Evolutionary conservation across 2,888 invertebrate species (phyloP), one percentile per base, ranked within the genome.

Genomic region (Oxycera nigricornis): DNA sequence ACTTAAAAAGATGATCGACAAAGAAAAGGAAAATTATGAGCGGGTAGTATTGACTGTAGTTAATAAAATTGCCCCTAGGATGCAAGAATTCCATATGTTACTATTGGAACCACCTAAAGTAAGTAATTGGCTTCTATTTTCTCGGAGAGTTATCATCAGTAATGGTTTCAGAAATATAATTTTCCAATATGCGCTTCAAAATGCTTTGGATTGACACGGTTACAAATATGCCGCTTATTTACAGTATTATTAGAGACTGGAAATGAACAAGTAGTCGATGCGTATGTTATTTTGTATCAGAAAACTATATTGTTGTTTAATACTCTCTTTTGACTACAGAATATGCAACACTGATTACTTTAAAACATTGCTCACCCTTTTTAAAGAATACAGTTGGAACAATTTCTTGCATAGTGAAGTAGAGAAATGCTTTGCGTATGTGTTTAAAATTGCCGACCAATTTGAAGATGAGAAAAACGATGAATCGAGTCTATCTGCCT

Each of bases 351-450:
- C 87, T 83, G 89, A 89, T 77, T 90, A 90, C 50, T 88, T 90
- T 80, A 86, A 86, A 79, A 86, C 89, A 80, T 87, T 93, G 81
- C 86, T 96, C 89, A 93, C 95, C 85, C 88, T 97, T 86, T 94
- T 96, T 88, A 95, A 96, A 87, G 89, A 90, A 84, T 95, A 93
- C 87, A 90, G 91, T 78, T 92, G 95, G 93, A 97, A 98, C 88
- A 97, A 96, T 88, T 97, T 98, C 87, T 89, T 98, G 83, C 97
- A 98, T 86, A 92, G 92, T 79, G 94, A 95, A 87, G 93, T 95
- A 79, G 91, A 92, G 84, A 90, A 91, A 84, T 92, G 94, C 83
- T 86, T 96, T 80, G 88, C 88, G 76, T 88, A 91, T 86, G 92
- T 94, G 81, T 89, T 95, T 81, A 78, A 82, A 75, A 81, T 81